Conservation (phyloP, 2,888 invertebrate genomes). For the Rhynchonema sp. region DNA sequence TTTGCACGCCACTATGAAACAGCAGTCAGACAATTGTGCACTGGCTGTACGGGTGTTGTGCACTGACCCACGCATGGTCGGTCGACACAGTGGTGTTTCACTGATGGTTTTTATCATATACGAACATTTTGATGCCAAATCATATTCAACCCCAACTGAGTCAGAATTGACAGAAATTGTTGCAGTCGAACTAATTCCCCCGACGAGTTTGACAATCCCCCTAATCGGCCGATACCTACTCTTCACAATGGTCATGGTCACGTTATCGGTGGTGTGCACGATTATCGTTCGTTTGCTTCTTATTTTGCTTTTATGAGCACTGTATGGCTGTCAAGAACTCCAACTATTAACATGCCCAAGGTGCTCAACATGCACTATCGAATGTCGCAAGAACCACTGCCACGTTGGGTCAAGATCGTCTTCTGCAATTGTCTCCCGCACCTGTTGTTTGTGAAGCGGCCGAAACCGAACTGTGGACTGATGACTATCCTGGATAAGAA, state of each 20-base stretch:
- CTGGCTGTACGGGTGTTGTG: too few species aligned
- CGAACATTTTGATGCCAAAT: neutral
- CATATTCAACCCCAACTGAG: neutral
- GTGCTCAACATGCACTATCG: slow-evolving; percentile 68
- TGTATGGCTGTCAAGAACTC: neutral
- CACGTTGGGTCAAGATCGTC: slow-evolving; percentile 62
- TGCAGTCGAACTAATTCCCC: slow-evolving; percentile 63
- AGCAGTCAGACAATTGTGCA: neutral
- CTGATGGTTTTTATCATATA: neutral
- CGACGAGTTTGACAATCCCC: slow-evolving; percentile 61
- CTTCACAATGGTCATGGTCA: slow-evolving; percentile 75
- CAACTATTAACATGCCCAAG: slow-evolving; percentile 6
- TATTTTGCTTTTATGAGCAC: neutral
- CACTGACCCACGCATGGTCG: too few species aligned
- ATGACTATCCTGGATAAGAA: neutral
- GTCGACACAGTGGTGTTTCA: too few species aligned
- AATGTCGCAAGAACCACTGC: slow-evolving; percentile 65
- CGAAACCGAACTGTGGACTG: too few species aligned
- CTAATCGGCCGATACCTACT: slow-evolving; percentile 61
- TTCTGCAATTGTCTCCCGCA: slow-evolving; percentile 83
- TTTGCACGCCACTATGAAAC: neutral
- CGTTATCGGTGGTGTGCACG: slow-evolving; percentile 40
- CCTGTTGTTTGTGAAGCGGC: slow-evolving; percentile 62
- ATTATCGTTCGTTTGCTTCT: slow-evolving; percentile 16
- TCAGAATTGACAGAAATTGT: neutral